Evolutionary conservation across 2,888 invertebrate genomes (phyloP), one percentile per base, ranked within the genome.

Genomic region (Tetropium fuscum): DNA sequence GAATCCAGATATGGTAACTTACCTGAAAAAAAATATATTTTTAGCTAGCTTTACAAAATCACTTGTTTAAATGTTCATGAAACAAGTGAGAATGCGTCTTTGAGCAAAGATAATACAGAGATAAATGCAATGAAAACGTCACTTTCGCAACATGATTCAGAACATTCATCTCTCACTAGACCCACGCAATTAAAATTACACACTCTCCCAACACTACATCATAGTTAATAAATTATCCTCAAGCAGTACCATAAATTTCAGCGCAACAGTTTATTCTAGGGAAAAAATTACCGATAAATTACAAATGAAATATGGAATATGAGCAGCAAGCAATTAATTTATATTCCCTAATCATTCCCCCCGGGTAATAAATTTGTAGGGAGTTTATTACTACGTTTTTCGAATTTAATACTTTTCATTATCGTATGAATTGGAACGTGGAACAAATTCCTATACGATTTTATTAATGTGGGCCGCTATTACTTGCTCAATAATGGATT

Each of bases 221-320:
- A 13, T n/a, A 10, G 20, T 10, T 34, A 38, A 43, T 59, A 43
- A 47, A 38, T 54, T 48, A 38, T 8, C 45, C 43, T 49, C 38
- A 11, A 53, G 34, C 55, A 36, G 48, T 51, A 49, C 30, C 49
- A 55, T 60, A 60, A 55, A 60, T 60, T 36, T 20, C 19, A 13
- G 36, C 20, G 60, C 55, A 60, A 60, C 54, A 51, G 45, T 49
- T 45, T 30, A 55, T 55, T 51, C 19, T 13, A 30, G 10, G 13
- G 38, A 55, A 60, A 54, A 56, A 60, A 43, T 27, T 30, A 36
- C 45, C 22, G 19, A 56, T 60, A 55, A 60, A 60, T 60, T 54
- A 60, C 16, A n/a, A 15, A 13, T 44, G 55, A 55, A 55, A 49
- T 38, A 47, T 36, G 43, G 60, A 10, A 22, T 11, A 22, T 5